These are phyloP conservation scores for Nanorana parkeri DNA, from an alignment of 2,113 vertebrate genomes.

Conservation along the genomic window DNA sequence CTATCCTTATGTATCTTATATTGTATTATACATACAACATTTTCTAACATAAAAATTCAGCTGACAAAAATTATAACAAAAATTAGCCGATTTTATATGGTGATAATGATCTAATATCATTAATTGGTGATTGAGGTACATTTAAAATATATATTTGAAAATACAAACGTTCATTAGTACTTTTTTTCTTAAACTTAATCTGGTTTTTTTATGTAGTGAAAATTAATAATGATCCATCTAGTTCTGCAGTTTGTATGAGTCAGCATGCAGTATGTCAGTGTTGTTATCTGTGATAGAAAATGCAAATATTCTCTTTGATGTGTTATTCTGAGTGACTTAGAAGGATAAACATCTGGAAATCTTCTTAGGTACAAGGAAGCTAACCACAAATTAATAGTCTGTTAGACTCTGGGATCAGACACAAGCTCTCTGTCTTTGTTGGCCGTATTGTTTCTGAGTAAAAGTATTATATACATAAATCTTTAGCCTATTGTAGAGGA, in stretches of 20 bases:
- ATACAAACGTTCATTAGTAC: no score
- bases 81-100: no score
- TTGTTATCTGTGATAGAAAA: conserved; percentile 77
- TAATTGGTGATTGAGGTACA: no score
- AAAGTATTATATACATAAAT: conserved; percentile 32
- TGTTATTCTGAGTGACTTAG: conserved; percentile 74
- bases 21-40: no score
- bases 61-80: no score
- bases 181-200: no score
- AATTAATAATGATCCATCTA: conserved; percentile 61
- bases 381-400: conserved; percentile 67
- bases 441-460: conserved; percentile 56
- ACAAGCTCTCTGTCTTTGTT: conserved; percentile 55
- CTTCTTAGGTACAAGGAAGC: conserved; percentile 67
- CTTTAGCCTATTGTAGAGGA: neutral
- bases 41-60: no score
- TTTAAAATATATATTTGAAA: no score
- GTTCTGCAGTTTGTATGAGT: conserved; percentile 74
- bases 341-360: conserved; percentile 72
- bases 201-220: neutral
- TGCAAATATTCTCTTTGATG: conserved; percentile 80
- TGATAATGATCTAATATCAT: no score
- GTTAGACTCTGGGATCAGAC: conserved; percentile 58
- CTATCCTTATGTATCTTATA: no score
- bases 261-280: conserved; percentile 73